These are phyloP conservation scores for Kobus ellipsiprymnus DNA, from an alignment of 2,113 vertebrate genomes.

Conservation along the genomic window DNA sequence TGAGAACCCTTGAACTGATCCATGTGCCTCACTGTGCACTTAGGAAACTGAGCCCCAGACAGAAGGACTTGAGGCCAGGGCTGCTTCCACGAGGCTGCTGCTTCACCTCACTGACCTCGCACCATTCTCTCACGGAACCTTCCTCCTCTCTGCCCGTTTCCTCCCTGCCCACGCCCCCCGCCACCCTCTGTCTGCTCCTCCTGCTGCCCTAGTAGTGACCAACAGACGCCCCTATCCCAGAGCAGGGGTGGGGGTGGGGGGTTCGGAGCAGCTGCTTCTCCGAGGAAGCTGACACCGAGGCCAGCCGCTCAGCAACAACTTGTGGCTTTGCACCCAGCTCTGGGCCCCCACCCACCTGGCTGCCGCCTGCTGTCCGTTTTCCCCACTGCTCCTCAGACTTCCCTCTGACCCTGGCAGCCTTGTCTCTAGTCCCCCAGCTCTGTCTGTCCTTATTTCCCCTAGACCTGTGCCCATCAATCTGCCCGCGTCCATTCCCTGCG, in stretches of 20 bases:
- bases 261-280: conserved; percentile 57
- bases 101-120: not conserved
- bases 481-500: not conserved
- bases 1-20: not conserved
- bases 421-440: not conserved
- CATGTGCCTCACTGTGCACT: not conserved
- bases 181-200: not conserved
- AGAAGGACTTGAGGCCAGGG: not conserved
- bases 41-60: conserved; percentile 25
- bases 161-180: not conserved
- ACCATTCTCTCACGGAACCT: not conserved
- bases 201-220: conserved; percentile 36
- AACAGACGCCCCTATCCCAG: not conserved
- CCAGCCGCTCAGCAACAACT: conserved; percentile 44
- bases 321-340: conserved; percentile 52
- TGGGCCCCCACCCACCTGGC: conserved; percentile 17
- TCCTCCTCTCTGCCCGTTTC: not conserved
- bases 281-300: conserved; percentile 60
- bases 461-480: not conserved
- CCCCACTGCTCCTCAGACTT: not conserved
- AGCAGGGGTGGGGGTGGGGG: not conserved
- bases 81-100: not conserved
- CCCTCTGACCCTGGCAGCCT: not conserved
- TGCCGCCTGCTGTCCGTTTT: conserved; percentile 10
- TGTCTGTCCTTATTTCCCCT: not conserved